A percentile compares a stretch with the other conserved stretches of the same genome.
These are phyloP conservation scores for Pristionchus arcanus DNA, from an alignment of 2,888 invertebrate genomes.

Conservation along the genomic window DNA sequence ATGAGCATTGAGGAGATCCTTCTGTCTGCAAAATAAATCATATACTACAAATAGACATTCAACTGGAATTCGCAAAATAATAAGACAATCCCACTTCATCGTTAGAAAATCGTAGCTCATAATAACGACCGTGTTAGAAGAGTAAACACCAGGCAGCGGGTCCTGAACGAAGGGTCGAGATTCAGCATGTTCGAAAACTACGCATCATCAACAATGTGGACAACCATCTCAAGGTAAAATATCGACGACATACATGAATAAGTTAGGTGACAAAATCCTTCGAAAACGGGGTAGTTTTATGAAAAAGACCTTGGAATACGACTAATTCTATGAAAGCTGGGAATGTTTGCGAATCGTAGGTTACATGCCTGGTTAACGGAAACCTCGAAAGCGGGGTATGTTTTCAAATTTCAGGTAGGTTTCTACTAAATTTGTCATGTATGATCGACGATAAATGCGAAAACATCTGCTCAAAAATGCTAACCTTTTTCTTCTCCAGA, in stretches of 20 bases:
- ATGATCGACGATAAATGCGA: too few relatives aligned
- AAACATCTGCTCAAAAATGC: background rate
- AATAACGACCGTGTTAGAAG: slow-evolving; percentile 84
- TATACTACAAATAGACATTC: background rate
- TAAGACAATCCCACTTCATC: slow-evolving; percentile 1
- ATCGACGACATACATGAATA: background rate
- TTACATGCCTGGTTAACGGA: too few relatives aligned
- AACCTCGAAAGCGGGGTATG: too few relatives aligned
- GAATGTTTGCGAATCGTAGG: too few relatives aligned
- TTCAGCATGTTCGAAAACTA: background rate
- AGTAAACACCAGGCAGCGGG: slow-evolving; percentile 52
- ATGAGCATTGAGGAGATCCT: slow-evolving; percentile 83
- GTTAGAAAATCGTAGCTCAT: slow-evolving; percentile 91
- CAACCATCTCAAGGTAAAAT: background rate
- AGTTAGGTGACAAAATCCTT: too few relatives aligned
- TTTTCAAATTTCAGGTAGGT: too few relatives aligned
- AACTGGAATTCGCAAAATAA: background rate
- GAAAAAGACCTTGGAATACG: too few relatives aligned
- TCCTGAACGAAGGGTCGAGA: background rate
- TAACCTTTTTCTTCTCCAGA: slow-evolving; percentile 78
- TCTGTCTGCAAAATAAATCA: slow-evolving; percentile 76
- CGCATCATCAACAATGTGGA: background rate
- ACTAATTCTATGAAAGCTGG: too few relatives aligned
- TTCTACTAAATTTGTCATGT: too few relatives aligned
- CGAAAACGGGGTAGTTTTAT: too few relatives aligned